phyloP scores from a whole-genome alignment of 2,113 vertebrate species.

The Morone chrysops region DNA sequence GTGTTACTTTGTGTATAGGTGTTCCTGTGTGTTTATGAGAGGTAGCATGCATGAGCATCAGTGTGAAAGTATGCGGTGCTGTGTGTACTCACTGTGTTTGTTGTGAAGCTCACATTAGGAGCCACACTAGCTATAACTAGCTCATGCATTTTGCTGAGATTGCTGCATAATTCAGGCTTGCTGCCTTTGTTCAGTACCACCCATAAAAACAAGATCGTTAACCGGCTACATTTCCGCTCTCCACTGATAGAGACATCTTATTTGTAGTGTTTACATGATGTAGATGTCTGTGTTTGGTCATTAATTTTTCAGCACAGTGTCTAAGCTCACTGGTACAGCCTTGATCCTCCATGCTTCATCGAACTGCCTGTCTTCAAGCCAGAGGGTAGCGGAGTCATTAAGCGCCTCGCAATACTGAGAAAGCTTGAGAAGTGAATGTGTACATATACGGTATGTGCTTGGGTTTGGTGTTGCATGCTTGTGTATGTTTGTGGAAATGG shows the following conservation, averaged over 20 bases:
- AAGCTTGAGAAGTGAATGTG: not conserved
- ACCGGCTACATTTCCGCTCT: slow-evolving; percentile 28
- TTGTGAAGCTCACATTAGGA: slow-evolving; percentile 34
- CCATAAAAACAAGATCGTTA: slow-evolving; percentile 64
- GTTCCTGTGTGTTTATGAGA: not conserved
- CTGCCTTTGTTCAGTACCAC: slow-evolving; percentile 43
- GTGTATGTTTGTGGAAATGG: not conserved
- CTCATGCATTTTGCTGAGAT: slow-evolving; percentile 45
- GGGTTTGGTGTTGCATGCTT: not conserved
- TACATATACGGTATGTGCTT: not conserved
- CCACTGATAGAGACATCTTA: slow-evolving; percentile 62
- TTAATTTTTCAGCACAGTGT: slow-evolving; percentile 68
- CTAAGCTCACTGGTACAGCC: slow-evolving; percentile 44
- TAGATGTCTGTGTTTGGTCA: slow-evolving; percentile 62
- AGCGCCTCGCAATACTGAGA: not conserved
- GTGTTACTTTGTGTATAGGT: slow-evolving; percentile 8
- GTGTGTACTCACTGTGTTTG: slow-evolving; percentile 4
- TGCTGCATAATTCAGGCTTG: slow-evolving; percentile 57
- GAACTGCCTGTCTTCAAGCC: slow-evolving; percentile 43
- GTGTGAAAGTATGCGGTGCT: not conserved
- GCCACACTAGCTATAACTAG: slow-evolving; percentile 30
- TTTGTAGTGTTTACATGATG: slow-evolving; percentile 72
- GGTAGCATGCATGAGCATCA: not conserved
- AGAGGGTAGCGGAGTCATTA: slow-evolving; percentile 14
- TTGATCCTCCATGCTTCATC: slow-evolving; percentile 55